Evolutionary conservation across 2,888 invertebrate species (phyloP).

Genomic region (Matsumyia berberina): DNA sequence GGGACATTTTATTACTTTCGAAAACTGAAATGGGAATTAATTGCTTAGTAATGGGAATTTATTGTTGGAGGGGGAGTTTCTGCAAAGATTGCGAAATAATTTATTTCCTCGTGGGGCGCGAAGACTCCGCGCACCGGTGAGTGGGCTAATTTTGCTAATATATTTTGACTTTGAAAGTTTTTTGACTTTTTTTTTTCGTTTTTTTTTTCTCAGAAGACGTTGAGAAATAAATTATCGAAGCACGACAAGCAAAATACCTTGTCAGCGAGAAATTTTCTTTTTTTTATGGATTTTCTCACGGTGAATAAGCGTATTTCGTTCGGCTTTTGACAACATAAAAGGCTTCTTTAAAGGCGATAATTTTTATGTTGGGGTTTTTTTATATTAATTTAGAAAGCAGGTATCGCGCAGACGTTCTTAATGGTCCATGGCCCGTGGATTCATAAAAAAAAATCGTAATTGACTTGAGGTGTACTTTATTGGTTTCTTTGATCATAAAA

Average conservation of each 20-base stretch:
- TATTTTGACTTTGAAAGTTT: constrained; percentile 47
- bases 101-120: constrained; percentile 40
- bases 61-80: constrained; percentile 54
- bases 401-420: neutral
- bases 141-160: constrained; percentile 59
- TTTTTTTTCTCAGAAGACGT: constrained; percentile 7
- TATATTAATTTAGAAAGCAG: neutral
- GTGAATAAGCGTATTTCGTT: constrained; percentile 15
- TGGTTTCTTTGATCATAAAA: neutral
- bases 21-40: constrained; percentile 70
- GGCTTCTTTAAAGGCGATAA: constrained; percentile 10
- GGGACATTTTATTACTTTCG: constrained; percentile 69
- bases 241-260: constrained; percentile 42
- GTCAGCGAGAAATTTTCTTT: constrained; percentile 44
- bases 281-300: constrained; percentile 30
- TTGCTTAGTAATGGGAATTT: constrained; percentile 74
- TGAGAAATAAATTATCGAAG: constrained; percentile 31
- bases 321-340: constrained; percentile 3
- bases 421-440: neutral
- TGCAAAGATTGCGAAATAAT: constrained; percentile 66
- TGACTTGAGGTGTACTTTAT: constrained; percentile 3
- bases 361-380: constrained; percentile 4
- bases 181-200: constrained; percentile 9
- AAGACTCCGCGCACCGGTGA: neutral
- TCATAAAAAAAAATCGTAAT: neutral